Percentiles rank a stretch among this genome's conserved stretches.
phyloP scores from a whole-genome alignment of 2,113 vertebrate genomes.

The Candoia aspera region DNA sequence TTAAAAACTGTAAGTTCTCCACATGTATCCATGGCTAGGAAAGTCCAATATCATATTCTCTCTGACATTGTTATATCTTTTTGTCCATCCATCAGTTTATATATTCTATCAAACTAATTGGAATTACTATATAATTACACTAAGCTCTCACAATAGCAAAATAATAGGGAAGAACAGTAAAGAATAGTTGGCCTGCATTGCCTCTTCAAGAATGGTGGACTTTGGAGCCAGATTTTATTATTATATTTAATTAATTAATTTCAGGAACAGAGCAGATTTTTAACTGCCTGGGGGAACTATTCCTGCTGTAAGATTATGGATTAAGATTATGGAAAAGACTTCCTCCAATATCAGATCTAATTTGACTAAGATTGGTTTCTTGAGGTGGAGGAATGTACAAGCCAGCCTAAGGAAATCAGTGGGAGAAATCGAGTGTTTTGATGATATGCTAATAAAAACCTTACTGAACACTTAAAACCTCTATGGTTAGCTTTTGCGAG shows the following conservation, averaged over 20 bases:
- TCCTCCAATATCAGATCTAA: background rate
- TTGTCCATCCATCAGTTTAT: background rate
- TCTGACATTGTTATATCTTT: background rate
- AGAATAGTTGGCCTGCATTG: background rate
- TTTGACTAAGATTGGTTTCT: background rate
- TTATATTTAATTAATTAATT: background rate
- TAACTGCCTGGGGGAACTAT: background rate
- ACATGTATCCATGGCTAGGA: background rate
- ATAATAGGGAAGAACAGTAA: background rate
- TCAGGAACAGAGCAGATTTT: background rate
- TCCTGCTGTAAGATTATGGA: background rate
- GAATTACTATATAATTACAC: background rate
- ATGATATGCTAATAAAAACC: background rate
- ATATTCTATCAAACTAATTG: background rate
- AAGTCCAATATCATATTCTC: background rate
- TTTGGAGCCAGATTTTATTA: background rate
- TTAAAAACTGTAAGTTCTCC: background rate
- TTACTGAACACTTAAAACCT: background rate
- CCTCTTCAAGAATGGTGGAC: background rate
- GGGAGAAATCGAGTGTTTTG: background rate
- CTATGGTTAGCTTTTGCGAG: background rate
- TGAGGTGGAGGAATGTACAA: background rate
- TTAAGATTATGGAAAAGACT: background rate
- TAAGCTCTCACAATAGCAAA: background rate
- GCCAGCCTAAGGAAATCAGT: background rate